Evolutionary conservation across 1,140 invertebrate species (phyloP), one percentile per base, ranked within the genome.

Genomic region (Meloidogyne floridensis): DNA sequence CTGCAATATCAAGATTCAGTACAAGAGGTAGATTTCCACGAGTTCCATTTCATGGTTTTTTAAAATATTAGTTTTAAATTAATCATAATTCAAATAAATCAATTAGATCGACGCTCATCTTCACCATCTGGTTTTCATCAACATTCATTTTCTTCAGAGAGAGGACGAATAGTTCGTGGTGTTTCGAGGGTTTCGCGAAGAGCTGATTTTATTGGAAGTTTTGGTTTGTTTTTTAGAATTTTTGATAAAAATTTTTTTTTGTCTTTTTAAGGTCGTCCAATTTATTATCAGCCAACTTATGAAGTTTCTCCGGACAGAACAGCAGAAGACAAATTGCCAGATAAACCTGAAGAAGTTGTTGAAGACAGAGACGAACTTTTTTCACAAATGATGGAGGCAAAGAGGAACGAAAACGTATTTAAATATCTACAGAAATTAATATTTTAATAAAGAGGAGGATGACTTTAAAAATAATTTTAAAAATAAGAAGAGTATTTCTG

Each of bases 221-320:
- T 72, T 72, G 77, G 77, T 79, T 18, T 7, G 51, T 43, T 11
- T 13, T 10, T 75, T 3, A 20, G 13, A 51, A 9, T 56, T 9
- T 15, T 56, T 9, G 32, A 10, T 71, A 11, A 15, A 20, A 18
- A 32, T 47, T 71, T 13, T 1, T 43, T 79, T n/a, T 4, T 71
- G 6, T 2, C 51, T 10, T 20, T 70, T 42, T 65, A 10, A 79
- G 77, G 77, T 15, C 77, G 77, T 43, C 77, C 77, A 4, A 72
- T 79, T 20, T 71, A 79, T 20, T 72, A 79, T 79, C 77, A 69
- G 10, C 77, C 77, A 18, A 20, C 56, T 11, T 79, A 79, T 79
- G 77, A 79, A 65, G 77, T 79, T 47, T 79, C 77, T 18, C 77
- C 77, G 10, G 77, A 79, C 65, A 69, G 77, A 10, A 79, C 77